Conservation (phyloP, 2,797 vertebrate species). For the Clamator glandarius region DNA sequence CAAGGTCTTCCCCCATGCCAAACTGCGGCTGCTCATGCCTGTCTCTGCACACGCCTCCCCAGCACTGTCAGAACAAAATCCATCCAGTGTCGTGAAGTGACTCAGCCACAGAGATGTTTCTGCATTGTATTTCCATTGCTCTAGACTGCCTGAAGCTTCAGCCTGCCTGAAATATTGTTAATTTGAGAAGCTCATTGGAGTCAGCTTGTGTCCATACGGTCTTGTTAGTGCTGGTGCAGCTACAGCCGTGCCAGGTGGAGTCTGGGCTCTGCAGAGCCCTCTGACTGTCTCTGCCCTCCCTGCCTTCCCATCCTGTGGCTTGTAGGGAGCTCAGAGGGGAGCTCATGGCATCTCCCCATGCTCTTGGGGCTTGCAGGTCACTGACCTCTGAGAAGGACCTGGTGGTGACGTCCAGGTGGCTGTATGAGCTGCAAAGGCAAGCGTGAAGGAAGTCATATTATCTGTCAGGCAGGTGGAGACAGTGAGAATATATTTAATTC, state of each 20-base stretch:
- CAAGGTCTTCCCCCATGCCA: background rate
- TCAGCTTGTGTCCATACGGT: background rate
- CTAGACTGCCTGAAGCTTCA: background rate
- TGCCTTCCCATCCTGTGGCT: rapidly evolving
- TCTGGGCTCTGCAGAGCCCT: background rate
- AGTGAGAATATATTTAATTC: rapidly evolving
- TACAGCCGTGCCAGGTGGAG: rapidly evolving
- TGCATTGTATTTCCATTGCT: rapidly evolving
- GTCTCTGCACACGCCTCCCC: rapidly evolving
- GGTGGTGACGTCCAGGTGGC: rapidly evolving
- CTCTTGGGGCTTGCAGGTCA: background rate
- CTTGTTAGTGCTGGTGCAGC: background rate
- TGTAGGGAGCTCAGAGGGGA: background rate
- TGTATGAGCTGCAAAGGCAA: background rate
- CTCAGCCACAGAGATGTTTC: background rate
- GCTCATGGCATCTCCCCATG: background rate
- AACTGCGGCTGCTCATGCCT: rapidly evolving
- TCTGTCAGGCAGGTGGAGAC: background rate
- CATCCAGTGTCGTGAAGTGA: rapidly evolving
- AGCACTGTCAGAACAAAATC: background rate
- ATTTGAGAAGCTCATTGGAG: background rate
- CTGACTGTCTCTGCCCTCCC: background rate
- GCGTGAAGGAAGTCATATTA: rapidly evolving
- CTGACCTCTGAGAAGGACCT: background rate
- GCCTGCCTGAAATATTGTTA: background rate